Evolutionary conservation across 2,113 vertebrate genomes (phyloP).

Genomic region (Scomber japonicus): DNA sequence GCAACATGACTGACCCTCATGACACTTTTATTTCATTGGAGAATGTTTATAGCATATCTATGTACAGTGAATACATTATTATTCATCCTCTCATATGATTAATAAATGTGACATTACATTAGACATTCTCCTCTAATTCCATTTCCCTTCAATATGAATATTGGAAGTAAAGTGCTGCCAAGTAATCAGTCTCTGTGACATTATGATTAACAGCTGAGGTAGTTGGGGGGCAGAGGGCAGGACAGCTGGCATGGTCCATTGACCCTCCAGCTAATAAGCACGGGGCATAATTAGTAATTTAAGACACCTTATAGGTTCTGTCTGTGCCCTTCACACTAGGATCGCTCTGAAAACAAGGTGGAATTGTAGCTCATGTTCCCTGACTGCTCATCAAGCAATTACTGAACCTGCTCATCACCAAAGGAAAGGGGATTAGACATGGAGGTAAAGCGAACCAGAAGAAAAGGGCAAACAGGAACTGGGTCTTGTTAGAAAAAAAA

Average conservation of each 20-base stretch:
- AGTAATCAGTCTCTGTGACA: constrained; percentile 70
- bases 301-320: constrained; percentile 73
- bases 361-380: constrained; percentile 56
- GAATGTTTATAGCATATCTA: not conserved
- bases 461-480: constrained; percentile 56
- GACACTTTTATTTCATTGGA: constrained; percentile 2
- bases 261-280: constrained; percentile 67
- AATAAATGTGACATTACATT: constrained; percentile 18
- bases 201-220: constrained; percentile 64
- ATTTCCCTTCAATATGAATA: constrained; percentile 27
- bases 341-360: constrained; percentile 73
- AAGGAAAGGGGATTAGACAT: constrained; percentile 63
- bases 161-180: constrained; percentile 33
- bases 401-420: constrained; percentile 70
- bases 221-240: constrained; percentile 64
- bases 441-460: constrained; percentile 51
- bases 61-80: not conserved
- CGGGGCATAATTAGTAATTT: constrained; percentile 78
- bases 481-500: not conserved
- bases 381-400: constrained; percentile 76
- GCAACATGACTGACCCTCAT: not conserved
- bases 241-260: constrained; percentile 61
- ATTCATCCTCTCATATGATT: not conserved
- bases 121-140: constrained; percentile 9
- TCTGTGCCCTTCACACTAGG: constrained; percentile 81